Percentiles rank a stretch among this genome's conserved stretches.
Evolutionary conservation across 2,888 invertebrate genomes (phyloP).

Genomic region (Chloromyia formosa): DNA sequence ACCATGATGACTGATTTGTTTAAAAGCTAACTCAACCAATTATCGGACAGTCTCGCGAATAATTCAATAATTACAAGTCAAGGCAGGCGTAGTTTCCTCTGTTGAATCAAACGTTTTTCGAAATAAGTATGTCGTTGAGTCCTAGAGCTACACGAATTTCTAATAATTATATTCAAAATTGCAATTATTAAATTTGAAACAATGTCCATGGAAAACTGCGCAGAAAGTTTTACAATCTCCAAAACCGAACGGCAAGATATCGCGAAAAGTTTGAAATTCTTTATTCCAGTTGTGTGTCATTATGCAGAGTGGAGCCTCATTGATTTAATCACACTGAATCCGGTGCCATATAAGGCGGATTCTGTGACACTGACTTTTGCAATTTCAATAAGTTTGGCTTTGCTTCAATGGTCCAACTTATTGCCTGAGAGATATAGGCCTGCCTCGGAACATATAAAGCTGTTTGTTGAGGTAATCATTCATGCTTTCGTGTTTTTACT

Average conservation of each 20-base stretch:
- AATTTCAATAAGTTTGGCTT: constrained; percentile 32
- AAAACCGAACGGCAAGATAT: too few species aligned
- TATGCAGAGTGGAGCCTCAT: constrained; percentile 37
- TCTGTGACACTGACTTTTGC: constrained; percentile 39
- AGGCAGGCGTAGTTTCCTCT: too few species aligned
- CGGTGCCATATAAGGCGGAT: constrained; percentile 28
- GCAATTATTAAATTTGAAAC: too few species aligned
- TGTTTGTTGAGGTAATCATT: constrained; percentile 28
- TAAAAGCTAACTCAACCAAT: too few species aligned
- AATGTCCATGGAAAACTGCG: constrained; percentile 18
- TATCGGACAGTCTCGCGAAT: too few species aligned
- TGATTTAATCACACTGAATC: constrained; percentile 24
- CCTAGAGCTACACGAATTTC: too few species aligned
- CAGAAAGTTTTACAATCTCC: neutral
- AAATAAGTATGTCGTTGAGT: too few species aligned
- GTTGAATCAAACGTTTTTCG: too few species aligned
- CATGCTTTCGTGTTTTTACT: neutral
- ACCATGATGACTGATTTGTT: too few species aligned
- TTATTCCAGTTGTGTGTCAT: constrained; percentile 34
- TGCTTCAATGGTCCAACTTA: constrained; percentile 33
- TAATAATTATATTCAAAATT: too few species aligned
- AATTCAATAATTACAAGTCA: too few species aligned
- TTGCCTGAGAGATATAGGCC: constrained; percentile 32
- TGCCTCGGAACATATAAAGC: constrained; percentile 22
- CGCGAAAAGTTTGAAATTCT: too few species aligned